Conservation (phyloP, 2,888 invertebrate species). For the Pyrochroa serraticornis region DNA sequence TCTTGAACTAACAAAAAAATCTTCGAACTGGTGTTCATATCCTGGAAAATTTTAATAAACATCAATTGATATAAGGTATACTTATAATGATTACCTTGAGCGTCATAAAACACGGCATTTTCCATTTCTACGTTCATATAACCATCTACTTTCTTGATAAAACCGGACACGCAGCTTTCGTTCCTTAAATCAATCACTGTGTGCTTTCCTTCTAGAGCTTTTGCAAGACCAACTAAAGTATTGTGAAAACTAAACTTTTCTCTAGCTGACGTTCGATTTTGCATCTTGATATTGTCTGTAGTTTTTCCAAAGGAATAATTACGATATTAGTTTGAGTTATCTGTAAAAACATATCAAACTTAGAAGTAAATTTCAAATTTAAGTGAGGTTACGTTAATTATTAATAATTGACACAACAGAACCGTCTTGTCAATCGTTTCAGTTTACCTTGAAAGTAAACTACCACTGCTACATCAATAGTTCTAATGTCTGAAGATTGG, state of each 20-base stretch:
- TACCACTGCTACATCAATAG: too few species aligned
- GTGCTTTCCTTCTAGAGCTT: conserved; percentile 65
- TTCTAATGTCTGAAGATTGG: neutral
- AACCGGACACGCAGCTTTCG: conserved; percentile 68
- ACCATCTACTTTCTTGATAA: conserved; percentile 67
- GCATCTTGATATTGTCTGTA: neutral
- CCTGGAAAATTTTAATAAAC: conserved; percentile 37
- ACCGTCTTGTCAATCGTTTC: too few species aligned
- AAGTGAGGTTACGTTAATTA: neutral
- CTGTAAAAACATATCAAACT: too few species aligned
- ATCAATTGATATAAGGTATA: conserved; percentile 1
- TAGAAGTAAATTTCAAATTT: neutral
- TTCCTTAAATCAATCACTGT: conserved; percentile 71
- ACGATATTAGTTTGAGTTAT: neutral
- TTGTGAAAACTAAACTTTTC: conserved; percentile 60
- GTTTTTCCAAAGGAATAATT: neutral
- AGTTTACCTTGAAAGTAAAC: too few species aligned
- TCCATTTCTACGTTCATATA: conserved; percentile 72
- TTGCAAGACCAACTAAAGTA: conserved; percentile 66
- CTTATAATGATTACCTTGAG: conserved; percentile 56
- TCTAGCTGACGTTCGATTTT: conserved; percentile 4
- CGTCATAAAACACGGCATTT: conserved; percentile 68
- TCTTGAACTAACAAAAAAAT: conserved; percentile 67
- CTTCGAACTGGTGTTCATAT: conserved; percentile 65
- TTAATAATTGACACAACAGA: too few species aligned